Base-by-base conservation (phyloP, 2,113 vertebrate genomes). In the Diadophis punctatus region DNA sequence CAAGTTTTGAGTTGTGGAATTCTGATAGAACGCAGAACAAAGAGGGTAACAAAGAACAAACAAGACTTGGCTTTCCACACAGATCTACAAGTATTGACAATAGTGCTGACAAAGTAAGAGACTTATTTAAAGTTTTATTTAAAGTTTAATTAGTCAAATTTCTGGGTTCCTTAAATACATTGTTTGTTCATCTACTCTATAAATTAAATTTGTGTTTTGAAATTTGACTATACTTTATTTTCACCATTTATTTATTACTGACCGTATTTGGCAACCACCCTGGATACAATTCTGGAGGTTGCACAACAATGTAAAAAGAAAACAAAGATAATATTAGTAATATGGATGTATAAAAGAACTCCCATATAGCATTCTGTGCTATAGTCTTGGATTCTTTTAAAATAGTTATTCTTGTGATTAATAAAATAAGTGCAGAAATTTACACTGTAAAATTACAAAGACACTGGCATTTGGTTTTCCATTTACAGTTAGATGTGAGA, bases 1-100 rank as follows among this genome's bases (percentile, higher is more conserved):
- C 99, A 60, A 99, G 98, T 97, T 99, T 99, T 93, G 99, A 99
- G 92, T 97, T 98, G 8, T 99, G 99, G 98, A 99, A 98, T 97
- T 99, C 99, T 0, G 98, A 99, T 93, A 98, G 98, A 68, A 98
- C 98, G 0, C 97, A 97, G 16, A 95, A 97, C 94, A 97, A 97
- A 95, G 98, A 98, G 0, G 98, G 98, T 84, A 98, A 98, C 96
- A 96, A 96, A 8, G 98, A 99, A 51, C 98, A 97, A 3, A 94
- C 97, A 30, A 98, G 98, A 60, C 97, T 98, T 2, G 97, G 97
- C 43, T 98, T 98, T 98, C 98, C 98, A 0, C 98, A 98, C 87
- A 98, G 98, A 93, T 95, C 94, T 0, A 94, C 97, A 95, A 98
- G 98, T 91, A 97, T 97, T 96, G 98, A 98, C 95, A 97, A 98